phyloP scores from a whole-genome alignment of 2,888 invertebrate genomes.

The Limnephilus auricula region DNA sequence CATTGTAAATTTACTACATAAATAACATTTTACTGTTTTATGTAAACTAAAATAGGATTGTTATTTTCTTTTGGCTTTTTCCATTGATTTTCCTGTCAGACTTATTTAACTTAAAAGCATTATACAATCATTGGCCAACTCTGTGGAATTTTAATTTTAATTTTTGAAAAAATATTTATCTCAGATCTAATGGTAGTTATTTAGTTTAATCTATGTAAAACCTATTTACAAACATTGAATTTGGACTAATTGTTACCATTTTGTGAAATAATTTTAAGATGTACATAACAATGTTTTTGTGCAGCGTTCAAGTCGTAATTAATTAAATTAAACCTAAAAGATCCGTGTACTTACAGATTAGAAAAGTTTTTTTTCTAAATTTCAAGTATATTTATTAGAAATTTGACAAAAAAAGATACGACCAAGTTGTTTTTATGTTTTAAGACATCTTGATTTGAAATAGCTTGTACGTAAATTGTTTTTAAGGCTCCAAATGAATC shows the following conservation, averaged over 20 bases:
- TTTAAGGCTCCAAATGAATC: slow-evolving; percentile 2
- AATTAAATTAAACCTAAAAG: neutral
- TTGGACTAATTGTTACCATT: neutral
- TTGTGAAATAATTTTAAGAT: neutral
- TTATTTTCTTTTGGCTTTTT: neutral
- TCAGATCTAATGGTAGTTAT: neutral
- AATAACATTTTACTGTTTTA: neutral
- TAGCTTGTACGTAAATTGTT: slow-evolving; percentile 24
- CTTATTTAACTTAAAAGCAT: neutral
- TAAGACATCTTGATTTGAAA: slow-evolving; percentile 37
- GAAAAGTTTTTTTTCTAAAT: neutral
- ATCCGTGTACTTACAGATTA: neutral
- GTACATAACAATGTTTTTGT: neutral
- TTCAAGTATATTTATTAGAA: neutral
- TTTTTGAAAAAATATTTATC: neutral
- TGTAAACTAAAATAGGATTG: neutral
- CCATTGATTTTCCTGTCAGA: neutral
- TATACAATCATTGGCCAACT: neutral
- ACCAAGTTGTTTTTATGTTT: slow-evolving; percentile 28
- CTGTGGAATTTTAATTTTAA: neutral
- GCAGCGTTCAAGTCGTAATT: neutral
- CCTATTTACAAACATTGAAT: slow-evolving; percentile 2
- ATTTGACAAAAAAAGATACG: neutral
- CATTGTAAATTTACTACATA: neutral
- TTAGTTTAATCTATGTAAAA: neutral